Conservation (phyloP, 2,113 vertebrate species). For the Brevimyrus niger region DNA sequence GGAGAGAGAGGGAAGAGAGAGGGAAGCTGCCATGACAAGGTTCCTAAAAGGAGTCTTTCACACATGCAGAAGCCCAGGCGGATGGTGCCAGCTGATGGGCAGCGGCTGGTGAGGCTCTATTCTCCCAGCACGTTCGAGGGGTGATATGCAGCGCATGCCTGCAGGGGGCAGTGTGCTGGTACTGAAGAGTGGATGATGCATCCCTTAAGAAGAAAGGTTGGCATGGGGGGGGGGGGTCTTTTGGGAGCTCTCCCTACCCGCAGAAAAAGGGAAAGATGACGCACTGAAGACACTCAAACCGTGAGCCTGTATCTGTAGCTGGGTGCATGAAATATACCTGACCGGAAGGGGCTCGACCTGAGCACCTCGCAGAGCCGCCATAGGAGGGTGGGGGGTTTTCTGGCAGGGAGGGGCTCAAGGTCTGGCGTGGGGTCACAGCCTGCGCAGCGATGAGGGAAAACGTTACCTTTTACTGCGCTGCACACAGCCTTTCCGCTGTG, state of each 20-base stretch:
- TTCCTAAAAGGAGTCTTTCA: not conserved
- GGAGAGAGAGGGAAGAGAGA: too few relatives aligned
- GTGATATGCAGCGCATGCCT: not conserved
- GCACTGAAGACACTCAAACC: not conserved
- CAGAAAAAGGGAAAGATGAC: not conserved
- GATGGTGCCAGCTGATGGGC: not conserved
- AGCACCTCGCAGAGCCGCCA: not conserved
- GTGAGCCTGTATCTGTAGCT: not conserved
- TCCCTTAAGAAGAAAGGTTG: not conserved
- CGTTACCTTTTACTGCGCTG: not conserved
- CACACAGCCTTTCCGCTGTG: not conserved
- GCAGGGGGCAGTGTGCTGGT: not conserved
- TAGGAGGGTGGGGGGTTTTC: not conserved
- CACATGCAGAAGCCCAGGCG: not conserved
- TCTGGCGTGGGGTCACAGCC: not conserved
- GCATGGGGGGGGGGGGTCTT: not conserved
- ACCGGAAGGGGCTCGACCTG: conserved; percentile 20
- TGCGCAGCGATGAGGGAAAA: not conserved
- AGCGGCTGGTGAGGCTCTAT: not conserved
- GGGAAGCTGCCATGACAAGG: not conserved
- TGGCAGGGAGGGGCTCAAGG: not conserved
- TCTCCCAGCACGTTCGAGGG: not conserved
- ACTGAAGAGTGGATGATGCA: not conserved
- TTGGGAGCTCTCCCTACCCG: not conserved
- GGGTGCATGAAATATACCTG: conserved; percentile 14